phyloP scores from a whole-genome alignment of 1,140 invertebrate species.

The Drosophila paulistorum region DNA sequence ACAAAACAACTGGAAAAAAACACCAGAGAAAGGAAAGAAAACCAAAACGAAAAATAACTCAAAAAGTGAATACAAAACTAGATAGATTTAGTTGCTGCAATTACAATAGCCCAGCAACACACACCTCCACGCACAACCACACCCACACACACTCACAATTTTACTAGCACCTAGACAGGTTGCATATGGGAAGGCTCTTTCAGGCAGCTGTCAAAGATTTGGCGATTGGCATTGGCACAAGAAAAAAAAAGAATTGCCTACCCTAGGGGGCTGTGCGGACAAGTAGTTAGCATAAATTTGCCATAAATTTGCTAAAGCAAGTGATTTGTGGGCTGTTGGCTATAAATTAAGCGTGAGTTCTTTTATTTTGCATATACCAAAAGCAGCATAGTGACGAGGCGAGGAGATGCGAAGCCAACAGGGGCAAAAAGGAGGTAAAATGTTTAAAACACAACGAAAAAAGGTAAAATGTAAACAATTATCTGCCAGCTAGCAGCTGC shows the following conservation, averaged over 20 bases:
- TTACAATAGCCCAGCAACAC: conserved; percentile 28
- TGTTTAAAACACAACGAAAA: conserved; percentile 26
- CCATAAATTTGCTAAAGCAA: conserved; percentile 78
- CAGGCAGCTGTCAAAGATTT: conserved; percentile 66
- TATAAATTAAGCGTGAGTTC: conserved; percentile 69
- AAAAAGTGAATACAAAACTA: conserved; percentile 44
- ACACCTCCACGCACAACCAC: conserved; percentile 11
- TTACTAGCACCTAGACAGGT: conserved; percentile 21
- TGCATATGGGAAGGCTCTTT: conserved; percentile 44
- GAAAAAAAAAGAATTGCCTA: conserved; percentile 26
- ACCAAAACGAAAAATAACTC: conserved; percentile 13
- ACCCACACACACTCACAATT: not conserved
- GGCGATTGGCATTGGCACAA: conserved; percentile 46
- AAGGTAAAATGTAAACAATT: conserved; percentile 81
- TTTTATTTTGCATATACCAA: conserved; percentile 66
- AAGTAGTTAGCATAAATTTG: conserved; percentile 82
- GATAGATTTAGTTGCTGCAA: conserved; percentile 59
- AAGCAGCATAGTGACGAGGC: not conserved
- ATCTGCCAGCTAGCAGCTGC: conserved; percentile 70
- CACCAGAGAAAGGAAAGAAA: conserved; percentile 12
- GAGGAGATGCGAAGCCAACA: not conserved
- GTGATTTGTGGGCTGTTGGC: conserved; percentile 74
- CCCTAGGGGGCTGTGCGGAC: conserved; percentile 48
- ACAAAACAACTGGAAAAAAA: conserved; percentile 16
- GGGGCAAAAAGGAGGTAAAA: not conserved